These are phyloP conservation scores for Lanistes nyassanus DNA, from an alignment of 1,140 invertebrate species.

Conservation along the genomic window DNA sequence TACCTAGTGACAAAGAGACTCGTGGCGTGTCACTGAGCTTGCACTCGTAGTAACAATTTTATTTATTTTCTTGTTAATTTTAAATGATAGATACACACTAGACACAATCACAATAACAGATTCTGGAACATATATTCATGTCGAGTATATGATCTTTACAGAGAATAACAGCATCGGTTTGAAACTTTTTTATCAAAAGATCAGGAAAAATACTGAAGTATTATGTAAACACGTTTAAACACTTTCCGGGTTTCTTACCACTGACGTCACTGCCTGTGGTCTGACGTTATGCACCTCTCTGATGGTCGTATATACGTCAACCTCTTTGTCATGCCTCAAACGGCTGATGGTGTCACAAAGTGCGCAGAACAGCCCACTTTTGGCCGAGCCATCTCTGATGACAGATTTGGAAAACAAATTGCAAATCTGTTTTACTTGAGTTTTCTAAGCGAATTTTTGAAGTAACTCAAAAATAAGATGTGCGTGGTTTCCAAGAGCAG, in stretches of 20 bases:
- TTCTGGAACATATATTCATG: not conserved
- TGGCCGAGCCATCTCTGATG: not conserved
- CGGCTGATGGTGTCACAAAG: slow-evolving; percentile 10
- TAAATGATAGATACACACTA: not conserved
- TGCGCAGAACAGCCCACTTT: slow-evolving; percentile 5
- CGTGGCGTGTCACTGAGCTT: too few species aligned
- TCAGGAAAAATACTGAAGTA: not conserved
- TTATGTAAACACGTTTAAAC: not conserved
- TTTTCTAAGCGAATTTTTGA: too few species aligned
- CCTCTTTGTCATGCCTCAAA: not conserved
- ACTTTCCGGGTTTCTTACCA: not conserved
- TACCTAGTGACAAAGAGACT: not conserved
- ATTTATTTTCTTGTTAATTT: not conserved
- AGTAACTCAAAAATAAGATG: too few species aligned
- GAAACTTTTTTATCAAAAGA: not conserved
- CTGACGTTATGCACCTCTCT: slow-evolving; percentile 11
- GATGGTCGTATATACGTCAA: slow-evolving; percentile 4
- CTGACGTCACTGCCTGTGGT: slow-evolving; percentile 7
- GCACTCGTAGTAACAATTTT: not conserved
- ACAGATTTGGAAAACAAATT: too few species aligned
- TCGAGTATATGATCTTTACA: not conserved
- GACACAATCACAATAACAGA: not conserved
- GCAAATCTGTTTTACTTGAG: not conserved
- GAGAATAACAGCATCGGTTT: not conserved
- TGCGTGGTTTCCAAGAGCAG: too few species aligned